Evolutionary conservation across 2,888 invertebrate genomes (phyloP).

Genomic region (Phengaris arion): DNA sequence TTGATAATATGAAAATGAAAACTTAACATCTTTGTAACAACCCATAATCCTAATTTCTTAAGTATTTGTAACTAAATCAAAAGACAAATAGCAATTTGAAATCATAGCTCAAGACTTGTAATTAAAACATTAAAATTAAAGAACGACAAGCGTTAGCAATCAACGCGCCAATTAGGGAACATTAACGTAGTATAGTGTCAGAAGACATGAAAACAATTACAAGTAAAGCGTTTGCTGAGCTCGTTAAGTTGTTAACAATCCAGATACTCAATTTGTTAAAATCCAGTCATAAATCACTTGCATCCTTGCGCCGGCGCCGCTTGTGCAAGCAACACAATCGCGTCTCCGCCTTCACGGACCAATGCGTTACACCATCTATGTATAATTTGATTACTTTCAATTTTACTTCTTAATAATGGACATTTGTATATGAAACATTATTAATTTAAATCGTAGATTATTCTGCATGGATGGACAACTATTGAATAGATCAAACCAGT

Average conservation of each 20-base stretch:
- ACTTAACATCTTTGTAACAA: background rate
- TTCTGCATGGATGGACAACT: no score
- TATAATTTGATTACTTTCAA: conserved; percentile 30
- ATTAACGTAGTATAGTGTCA: conserved; percentile 8
- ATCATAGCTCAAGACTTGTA: background rate
- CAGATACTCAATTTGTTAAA: conserved; percentile 29
- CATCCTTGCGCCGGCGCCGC: conserved; percentile 41
- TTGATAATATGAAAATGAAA: background rate
- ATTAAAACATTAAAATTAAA: conserved; percentile 1
- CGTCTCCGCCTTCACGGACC: conserved; percentile 61
- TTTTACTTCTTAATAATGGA: background rate
- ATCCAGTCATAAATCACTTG: conserved; percentile 40
- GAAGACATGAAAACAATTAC: conserved; percentile 14
- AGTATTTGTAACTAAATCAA: background rate
- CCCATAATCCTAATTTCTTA: background rate
- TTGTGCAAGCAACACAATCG: conserved; percentile 51
- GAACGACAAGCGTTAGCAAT: conserved; percentile 1
- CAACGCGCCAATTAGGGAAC: background rate
- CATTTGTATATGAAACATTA: background rate
- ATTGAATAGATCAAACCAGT: no score
- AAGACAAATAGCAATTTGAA: background rate
- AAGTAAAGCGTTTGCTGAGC: conserved; percentile 17
- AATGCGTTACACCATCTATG: conserved; percentile 42
- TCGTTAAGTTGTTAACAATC: conserved; percentile 25
- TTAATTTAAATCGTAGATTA: background rate